A percentile compares a stretch with the other conserved stretches of the same genome.
Conservation (phyloP, 2,797 vertebrate species). For the Rhabdophis nuchalis region DNA sequence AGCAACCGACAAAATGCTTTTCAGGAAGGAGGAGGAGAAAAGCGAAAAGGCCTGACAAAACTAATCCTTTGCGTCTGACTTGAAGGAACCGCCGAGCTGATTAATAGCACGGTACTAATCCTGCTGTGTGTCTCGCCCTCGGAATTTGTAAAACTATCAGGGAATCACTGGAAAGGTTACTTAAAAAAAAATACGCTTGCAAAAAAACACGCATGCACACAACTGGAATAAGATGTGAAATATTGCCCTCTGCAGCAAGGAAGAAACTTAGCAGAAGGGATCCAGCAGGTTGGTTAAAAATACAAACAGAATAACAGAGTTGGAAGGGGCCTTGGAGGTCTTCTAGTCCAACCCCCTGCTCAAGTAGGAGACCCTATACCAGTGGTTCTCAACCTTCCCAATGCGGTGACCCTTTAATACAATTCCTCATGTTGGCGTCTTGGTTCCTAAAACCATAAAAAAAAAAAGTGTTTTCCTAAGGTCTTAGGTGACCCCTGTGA, state of each 20-base stretch:
- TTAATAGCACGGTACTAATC: too few relatives aligned
- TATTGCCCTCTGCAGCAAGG: slow-evolving; percentile 9
- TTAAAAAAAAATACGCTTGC: not conserved
- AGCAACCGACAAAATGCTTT: not conserved
- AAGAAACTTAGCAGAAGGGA: not conserved
- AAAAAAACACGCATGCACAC: too few relatives aligned
- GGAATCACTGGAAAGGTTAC: not conserved
- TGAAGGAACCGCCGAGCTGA: not conserved
- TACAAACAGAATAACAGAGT: not conserved
- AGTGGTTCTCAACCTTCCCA: too few relatives aligned
- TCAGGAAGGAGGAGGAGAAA: not conserved
- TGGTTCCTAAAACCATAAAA: too few relatives aligned
- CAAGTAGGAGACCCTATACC: not conserved
- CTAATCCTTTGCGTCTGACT: not conserved
- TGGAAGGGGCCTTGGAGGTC: not conserved
- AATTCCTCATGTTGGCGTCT: too few relatives aligned
- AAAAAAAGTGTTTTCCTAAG: too few relatives aligned
- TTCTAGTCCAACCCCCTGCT: not conserved
- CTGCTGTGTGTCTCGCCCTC: not conserved
- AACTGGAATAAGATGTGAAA: not conserved
- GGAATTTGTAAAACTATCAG: not conserved
- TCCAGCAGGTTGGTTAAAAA: not conserved
- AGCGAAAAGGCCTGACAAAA: too few relatives aligned
- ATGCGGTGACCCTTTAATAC: too few relatives aligned
- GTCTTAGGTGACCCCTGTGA: too few relatives aligned